phyloP scores from a whole-genome alignment of 2,113 vertebrate species.

The Passer domesticus region DNA sequence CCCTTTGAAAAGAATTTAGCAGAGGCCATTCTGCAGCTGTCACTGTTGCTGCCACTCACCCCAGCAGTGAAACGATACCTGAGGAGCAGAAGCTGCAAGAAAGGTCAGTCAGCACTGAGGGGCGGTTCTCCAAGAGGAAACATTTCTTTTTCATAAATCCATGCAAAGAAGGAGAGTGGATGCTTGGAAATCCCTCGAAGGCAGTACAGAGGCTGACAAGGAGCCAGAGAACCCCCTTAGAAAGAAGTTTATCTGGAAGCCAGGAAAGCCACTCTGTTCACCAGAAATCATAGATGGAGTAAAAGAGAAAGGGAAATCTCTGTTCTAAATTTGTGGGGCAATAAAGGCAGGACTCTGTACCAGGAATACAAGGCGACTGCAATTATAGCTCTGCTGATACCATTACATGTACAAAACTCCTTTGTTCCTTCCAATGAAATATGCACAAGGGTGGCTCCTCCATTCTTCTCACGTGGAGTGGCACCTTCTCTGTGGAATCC shows the following conservation, averaged over 20 bases:
- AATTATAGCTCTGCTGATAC: not conserved
- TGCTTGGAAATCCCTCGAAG: not conserved
- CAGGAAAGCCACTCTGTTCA: not conserved
- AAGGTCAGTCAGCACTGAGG: not conserved
- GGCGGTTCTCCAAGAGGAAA: not conserved
- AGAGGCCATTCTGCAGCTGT: not conserved
- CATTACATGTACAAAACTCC: not conserved
- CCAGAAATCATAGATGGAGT: not conserved
- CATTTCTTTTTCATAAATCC: not conserved
- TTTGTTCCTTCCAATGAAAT: not conserved
- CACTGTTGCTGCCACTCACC: not conserved
- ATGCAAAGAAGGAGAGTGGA: not conserved
- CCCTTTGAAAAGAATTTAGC: not conserved
- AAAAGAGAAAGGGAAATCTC: not conserved
- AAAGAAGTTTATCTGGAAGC: not conserved
- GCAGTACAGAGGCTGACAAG: not conserved
- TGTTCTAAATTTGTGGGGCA: not conserved
- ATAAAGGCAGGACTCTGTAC: conserved; percentile 54
- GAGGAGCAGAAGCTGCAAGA: not conserved
- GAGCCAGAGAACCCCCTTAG: not conserved
- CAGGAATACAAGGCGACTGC: not conserved
- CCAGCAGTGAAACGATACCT: not conserved
- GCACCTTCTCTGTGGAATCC: not conserved
- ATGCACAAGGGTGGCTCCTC: not conserved
- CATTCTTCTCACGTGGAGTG: not conserved